Evolutionary conservation across 2,797 vertebrate genomes (phyloP).

Genomic region (Dromococcyx pavoninus): DNA sequence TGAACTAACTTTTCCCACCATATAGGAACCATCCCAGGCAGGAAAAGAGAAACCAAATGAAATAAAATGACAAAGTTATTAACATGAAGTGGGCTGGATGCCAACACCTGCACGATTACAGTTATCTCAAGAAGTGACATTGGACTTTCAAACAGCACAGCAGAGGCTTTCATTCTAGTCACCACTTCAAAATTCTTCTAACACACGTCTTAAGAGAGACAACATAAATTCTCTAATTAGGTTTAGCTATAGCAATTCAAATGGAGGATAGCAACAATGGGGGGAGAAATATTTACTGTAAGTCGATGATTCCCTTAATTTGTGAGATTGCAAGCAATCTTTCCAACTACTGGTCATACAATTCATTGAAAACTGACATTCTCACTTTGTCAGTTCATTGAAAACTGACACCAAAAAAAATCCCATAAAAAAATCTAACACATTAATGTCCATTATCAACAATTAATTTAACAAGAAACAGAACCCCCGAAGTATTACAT

Average conservation of each 20-base stretch:
- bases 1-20: slow-evolving; percentile 1
- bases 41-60: not conserved
- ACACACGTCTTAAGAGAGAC: not conserved
- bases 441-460: not conserved
- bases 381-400: not conserved
- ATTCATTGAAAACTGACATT: not conserved
- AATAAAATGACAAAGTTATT: not conserved
- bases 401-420: not conserved
- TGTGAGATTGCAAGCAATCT: not conserved
- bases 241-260: not conserved
- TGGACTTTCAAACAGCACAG: not conserved
- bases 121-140: not conserved
- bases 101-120: rapidly evolving
- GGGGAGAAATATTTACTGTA: not conserved
- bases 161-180: not conserved
- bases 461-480: not conserved
- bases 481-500: not conserved
- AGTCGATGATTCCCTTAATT: not conserved
- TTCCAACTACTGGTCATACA: not conserved
- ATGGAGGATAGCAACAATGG: not conserved
- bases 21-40: not conserved
- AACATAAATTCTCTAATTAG: not conserved
- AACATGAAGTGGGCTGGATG: not conserved
- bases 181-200: not conserved
- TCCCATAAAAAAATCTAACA: not conserved